Percentiles rank a stretch among this genome's conserved stretches.
Evolutionary conservation across 1,140 invertebrate species (phyloP).

Genomic region (Anthonomus grandis): DNA sequence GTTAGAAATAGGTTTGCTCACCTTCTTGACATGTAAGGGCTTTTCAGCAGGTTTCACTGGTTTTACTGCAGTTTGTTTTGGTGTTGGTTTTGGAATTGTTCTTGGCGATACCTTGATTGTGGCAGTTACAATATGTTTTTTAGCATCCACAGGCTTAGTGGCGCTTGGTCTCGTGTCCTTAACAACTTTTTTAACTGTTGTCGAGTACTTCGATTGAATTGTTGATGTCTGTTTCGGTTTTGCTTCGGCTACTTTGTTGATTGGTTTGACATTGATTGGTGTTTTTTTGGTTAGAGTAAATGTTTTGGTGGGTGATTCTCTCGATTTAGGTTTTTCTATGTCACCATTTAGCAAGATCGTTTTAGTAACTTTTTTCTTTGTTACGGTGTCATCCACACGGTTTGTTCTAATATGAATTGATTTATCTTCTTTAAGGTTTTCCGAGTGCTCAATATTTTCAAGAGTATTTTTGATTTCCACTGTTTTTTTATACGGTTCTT

Average conservation of each 20-base stretch:
- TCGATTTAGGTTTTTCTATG: constrained; percentile 13
- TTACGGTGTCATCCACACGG: constrained; percentile 34
- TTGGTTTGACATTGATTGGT: constrained; percentile 6
- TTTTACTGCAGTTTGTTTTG: constrained; percentile 16
- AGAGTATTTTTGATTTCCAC: constrained; percentile 11
- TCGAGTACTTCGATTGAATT: constrained; percentile 12
- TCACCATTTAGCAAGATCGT: constrained; percentile 23
- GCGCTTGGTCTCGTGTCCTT: constrained; percentile 19
- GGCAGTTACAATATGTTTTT: constrained; percentile 36
- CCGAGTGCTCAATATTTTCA: constrained; percentile 27
- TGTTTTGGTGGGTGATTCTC: constrained; percentile 8
- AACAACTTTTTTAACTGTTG: constrained; percentile 7
- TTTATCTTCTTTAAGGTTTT: constrained; percentile 28
- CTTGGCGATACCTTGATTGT: constrained; percentile 35
- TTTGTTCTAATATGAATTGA: constrained; percentile 31
- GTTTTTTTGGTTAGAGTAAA: constrained; percentile 11
- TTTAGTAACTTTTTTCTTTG: constrained; percentile 31
- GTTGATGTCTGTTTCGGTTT: constrained; percentile 9
- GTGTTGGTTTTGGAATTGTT: constrained; percentile 17
- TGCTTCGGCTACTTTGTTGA: not conserved
- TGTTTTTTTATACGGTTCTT: constrained; percentile 14
- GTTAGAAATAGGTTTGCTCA: no score
- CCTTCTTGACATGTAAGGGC: constrained; percentile 8
- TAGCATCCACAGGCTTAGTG: constrained; percentile 22
- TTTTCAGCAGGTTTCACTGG: constrained; percentile 12